A percentile compares a stretch with the other conserved stretches of the same genome.
Conservation (phyloP, 92 coral and sea anemone genomes). For the Epizoanthus fatuus region DNA sequence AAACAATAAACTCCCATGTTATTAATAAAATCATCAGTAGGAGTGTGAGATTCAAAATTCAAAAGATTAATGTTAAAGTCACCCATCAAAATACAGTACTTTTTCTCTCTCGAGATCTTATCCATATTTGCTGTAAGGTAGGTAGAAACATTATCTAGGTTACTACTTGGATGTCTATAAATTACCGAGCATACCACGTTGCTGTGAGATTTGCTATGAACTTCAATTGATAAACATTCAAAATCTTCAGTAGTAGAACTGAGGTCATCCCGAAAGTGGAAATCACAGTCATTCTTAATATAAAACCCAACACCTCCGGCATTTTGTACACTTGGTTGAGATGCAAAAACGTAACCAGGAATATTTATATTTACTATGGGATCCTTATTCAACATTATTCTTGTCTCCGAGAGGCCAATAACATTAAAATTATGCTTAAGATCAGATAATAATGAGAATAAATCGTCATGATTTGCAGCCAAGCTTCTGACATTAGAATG, state of each 20-base stretch:
- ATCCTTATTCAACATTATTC: slow-evolving; percentile 25
- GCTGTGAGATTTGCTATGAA: slow-evolving; percentile 34
- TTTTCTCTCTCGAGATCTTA: slow-evolving; percentile 27
- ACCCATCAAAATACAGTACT: slow-evolving; percentile 25
- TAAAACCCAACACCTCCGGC: slow-evolving; percentile 59
- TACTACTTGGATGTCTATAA: slow-evolving; percentile 36
- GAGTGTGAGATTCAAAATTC: slow-evolving; percentile 14
- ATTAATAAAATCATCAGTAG: slow-evolving; percentile 21
- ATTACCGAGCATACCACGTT: slow-evolving; percentile 47
- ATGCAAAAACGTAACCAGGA: slow-evolving; percentile 17
- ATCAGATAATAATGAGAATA: slow-evolving; percentile 16
- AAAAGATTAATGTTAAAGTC: slow-evolving; percentile 34
- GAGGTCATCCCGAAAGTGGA: slow-evolving; percentile 36
- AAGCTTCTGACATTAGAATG: slow-evolving; percentile 32
- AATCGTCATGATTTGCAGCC: slow-evolving; percentile 22
- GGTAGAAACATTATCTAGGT: slow-evolving; percentile 23
- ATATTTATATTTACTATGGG: slow-evolving; percentile 14
- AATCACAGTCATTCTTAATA: slow-evolving; percentile 32
- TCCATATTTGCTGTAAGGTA: slow-evolving; percentile 20
- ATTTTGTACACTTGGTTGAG: slow-evolving; percentile 38
- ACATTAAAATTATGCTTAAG: slow-evolving; percentile 41
- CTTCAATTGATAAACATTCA: slow-evolving; percentile 52
- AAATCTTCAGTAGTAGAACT: slow-evolving; percentile 21
- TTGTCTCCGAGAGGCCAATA: slow-evolving; percentile 51
- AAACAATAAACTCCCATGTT: neutral